Percentiles rank a stretch among this genome's conserved stretches.
Conservation (phyloP, 2,888 invertebrate genomes). For the Frankliniella fusca region DNA sequence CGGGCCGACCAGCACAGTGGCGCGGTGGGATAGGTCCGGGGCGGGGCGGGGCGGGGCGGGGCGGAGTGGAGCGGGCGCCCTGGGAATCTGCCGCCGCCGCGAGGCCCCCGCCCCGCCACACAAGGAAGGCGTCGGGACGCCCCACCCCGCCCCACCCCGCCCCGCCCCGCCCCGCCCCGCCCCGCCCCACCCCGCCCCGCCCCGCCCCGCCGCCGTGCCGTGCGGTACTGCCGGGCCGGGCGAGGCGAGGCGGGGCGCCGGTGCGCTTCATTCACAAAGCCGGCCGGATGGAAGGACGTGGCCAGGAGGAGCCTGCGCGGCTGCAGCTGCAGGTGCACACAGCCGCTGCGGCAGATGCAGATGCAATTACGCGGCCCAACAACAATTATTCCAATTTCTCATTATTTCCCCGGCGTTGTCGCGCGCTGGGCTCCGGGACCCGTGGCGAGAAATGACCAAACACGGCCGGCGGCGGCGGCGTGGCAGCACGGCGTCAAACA, state of each 20-base stretch:
- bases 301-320: background rate
- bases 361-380: slow-evolving; percentile 33
- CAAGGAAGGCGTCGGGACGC: background rate
- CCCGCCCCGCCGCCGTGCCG: background rate
- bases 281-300: slow-evolving; percentile 13
- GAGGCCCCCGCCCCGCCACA: background rate
- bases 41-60: background rate
- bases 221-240: background rate
- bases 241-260: background rate
- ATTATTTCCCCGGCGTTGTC: slow-evolving; percentile 9
- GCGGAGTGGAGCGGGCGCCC: background rate
- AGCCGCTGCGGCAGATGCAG: slow-evolving; percentile 35
- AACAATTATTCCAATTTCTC: slow-evolving; percentile 25
- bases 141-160: background rate
- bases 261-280: background rate
- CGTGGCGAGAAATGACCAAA: slow-evolving; percentile 24
- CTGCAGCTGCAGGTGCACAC: background rate
- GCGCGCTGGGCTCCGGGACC: background rate
- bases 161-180: too few relatives aligned
- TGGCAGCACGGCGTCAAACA: background rate
- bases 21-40: background rate
- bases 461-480: background rate
- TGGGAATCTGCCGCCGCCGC: background rate
- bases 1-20: too few relatives aligned
- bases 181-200: background rate